Evolutionary conservation across 2,888 invertebrate species (phyloP).

Genomic region (Drosophila meridiana): DNA sequence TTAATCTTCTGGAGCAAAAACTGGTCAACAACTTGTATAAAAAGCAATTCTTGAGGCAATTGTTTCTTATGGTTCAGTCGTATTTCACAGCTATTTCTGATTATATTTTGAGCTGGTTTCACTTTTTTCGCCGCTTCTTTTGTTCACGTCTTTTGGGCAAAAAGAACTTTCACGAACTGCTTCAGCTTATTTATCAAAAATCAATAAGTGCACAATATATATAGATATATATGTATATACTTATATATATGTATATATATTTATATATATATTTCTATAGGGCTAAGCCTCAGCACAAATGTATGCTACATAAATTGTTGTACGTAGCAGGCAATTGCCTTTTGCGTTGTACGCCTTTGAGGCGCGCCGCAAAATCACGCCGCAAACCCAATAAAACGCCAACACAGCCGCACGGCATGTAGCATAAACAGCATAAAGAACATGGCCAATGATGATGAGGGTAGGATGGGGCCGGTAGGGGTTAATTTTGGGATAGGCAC

Average conservation of each 20-base stretch:
- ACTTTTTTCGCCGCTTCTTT: conserved; percentile 24
- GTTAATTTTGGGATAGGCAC: conserved; percentile 53
- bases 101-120: conserved; percentile 13
- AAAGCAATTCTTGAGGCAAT: conserved; percentile 22
- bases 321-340: conserved; percentile 32
- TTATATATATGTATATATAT: conserved; percentile 21
- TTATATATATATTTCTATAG: conserved; percentile 22
- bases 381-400: conserved; percentile 72
- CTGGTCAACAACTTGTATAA: conserved; percentile 12
- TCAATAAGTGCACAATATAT: conserved; percentile 55
- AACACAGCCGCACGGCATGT: conserved; percentile 45
- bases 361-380: conserved; percentile 72
- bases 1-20: conserved; percentile 36
- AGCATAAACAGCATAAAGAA: conserved; percentile 48
- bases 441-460: not conserved
- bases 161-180: conserved; percentile 43
- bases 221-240: conserved; percentile 20
- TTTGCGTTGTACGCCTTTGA: conserved; percentile 25
- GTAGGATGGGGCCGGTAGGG: not conserved
- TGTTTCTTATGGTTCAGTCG: conserved; percentile 33
- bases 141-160: conserved; percentile 21
- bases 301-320: conserved; percentile 54
- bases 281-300: conserved; percentile 28
- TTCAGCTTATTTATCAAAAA: conserved; percentile 61
- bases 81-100: conserved; percentile 45